phyloP scores from a whole-genome alignment of 1,140 invertebrate genomes.

The Venustaconcha ellipsiformis region DNA sequence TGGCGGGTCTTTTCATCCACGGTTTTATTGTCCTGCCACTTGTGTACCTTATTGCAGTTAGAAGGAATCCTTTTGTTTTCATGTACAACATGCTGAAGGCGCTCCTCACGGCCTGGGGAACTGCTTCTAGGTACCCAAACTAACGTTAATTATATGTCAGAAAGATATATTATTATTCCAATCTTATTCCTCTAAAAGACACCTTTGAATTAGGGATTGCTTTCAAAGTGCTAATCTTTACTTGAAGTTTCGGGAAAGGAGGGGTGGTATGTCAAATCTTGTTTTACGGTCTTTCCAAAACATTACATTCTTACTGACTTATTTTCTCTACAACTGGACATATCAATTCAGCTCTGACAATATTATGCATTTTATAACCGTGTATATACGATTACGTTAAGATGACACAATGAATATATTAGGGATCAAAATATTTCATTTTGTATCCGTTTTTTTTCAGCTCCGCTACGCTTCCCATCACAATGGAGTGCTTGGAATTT shows the following conservation, averaged over 20 bases:
- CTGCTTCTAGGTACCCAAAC: slow-evolving; percentile 63
- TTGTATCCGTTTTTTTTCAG: slow-evolving; percentile 47
- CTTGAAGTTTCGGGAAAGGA: too few species aligned
- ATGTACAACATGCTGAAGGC: slow-evolving; percentile 60
- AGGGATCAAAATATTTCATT: not conserved
- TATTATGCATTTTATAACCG: not conserved
- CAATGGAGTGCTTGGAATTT: slow-evolving; percentile 89
- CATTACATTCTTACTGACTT: not conserved
- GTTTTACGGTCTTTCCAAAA: not conserved
- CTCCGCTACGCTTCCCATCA: slow-evolving; percentile 71
- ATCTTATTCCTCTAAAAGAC: too few species aligned
- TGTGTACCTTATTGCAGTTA: slow-evolving; percentile 57
- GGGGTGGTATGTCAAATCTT: not conserved
- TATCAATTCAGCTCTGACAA: not conserved
- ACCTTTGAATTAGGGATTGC: too few species aligned
- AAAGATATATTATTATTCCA: too few species aligned
- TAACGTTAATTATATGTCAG: too few species aligned
- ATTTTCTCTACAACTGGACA: not conserved
- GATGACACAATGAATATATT: not conserved
- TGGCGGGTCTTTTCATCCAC: slow-evolving; percentile 62
- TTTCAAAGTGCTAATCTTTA: too few species aligned
- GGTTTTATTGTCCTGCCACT: slow-evolving; percentile 63
- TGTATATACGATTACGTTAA: not conserved
- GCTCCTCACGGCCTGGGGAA: slow-evolving; percentile 64
- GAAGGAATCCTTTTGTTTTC: slow-evolving; percentile 63